Evolutionary conservation across 2,113 vertebrate genomes (phyloP), one percentile per base, ranked within the genome.

Genomic region (Oryzias melastigma): DNA sequence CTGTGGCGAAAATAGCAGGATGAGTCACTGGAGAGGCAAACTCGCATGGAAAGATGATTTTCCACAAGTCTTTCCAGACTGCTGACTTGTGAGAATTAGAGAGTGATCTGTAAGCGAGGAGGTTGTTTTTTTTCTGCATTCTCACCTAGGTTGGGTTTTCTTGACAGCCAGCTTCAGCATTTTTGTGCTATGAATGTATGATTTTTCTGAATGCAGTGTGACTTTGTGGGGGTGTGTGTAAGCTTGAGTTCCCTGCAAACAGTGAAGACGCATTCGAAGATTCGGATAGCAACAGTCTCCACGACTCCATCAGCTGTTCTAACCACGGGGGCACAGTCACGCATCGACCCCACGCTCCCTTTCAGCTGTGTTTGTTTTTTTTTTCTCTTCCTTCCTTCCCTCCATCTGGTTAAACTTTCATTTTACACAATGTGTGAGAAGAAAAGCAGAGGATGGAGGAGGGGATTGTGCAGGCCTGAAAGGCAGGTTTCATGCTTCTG

Each of bases 351-450:
- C 74, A 84, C 20, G 25, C 61, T 56, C 54, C 24, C 73, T 22
- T 59, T 73, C 58, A 68, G 53, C 77, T 75, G 49, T 58, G 60
- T 67, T 35, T 78, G 67, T 57, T 70, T 76, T 46, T 65, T n/a
- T 55, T 55, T 52, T 63, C 56, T 60, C 81, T 65, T 80, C 75
- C 75, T 72, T 22, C 29, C 58, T 73, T 72, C 22, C 24, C 58
- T 73, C 79, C 84, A 85, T 84, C 88, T 88, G 83, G 70, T 85
- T 78, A 80, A 67, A 22, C 71, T 68, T 58, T 86, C 75, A 84
- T 78, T 63, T 62, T 42, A 24, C 42, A 67, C 10, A 29, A 56
- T 52, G 76, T 73, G 75, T 57, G 60, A 52, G 52, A 17, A 42
- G 67, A 59, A 70, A 29, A 25, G 68, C 29, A 10, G 29, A 35